A percentile compares a stretch with the other conserved stretches of the same genome.
These are phyloP conservation scores for Nephrotoma guestfalica DNA, from an alignment of 2,888 invertebrate species.

Conservation along the genomic window DNA sequence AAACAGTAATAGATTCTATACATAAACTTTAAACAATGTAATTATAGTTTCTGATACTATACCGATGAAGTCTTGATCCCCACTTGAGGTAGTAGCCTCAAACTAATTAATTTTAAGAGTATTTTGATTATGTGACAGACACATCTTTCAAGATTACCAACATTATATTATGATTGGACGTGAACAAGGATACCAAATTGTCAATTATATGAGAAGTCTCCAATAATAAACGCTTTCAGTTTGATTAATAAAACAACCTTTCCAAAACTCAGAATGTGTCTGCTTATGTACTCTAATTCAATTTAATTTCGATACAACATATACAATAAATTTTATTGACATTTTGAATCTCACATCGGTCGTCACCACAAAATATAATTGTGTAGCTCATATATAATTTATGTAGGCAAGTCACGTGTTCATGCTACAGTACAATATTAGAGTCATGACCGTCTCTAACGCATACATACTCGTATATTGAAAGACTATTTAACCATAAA, in stretches of 20 bases:
- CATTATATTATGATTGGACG: neutral
- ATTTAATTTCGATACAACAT: neutral
- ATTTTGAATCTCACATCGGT: neutral
- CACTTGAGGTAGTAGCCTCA: too few species aligned
- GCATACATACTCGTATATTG: neutral
- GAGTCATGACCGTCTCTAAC: neutral
- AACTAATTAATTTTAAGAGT: too few species aligned
- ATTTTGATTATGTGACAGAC: too few species aligned
- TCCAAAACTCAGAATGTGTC: neutral
- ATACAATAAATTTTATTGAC: neutral
- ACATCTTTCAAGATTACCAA: neutral
- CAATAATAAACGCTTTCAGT: neutral
- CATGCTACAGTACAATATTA: neutral
- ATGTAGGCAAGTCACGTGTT: neutral
- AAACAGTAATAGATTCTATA: too few species aligned
- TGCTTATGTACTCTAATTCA: neutral
- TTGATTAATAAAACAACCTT: neutral
- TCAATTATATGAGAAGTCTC: neutral
- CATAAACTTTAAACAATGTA: too few species aligned
- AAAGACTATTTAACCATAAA: neutral
- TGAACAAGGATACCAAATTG: neutral
- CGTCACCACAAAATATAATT: neutral
- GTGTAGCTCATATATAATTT: neutral
- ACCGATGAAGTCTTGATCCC: too few species aligned
- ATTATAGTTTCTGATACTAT: too few species aligned